Evolutionary conservation across 2,888 invertebrate species (phyloP).

Genomic region (Papilio protenor): DNA sequence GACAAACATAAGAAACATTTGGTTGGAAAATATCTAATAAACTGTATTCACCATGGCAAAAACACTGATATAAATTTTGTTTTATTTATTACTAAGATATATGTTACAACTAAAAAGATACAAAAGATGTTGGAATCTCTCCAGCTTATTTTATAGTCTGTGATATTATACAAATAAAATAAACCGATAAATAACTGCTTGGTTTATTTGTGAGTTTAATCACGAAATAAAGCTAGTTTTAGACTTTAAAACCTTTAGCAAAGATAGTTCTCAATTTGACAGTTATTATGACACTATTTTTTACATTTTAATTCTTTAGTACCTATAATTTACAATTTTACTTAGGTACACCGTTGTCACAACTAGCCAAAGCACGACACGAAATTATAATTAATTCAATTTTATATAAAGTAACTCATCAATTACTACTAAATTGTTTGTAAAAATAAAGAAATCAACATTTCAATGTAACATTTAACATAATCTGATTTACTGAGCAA

Average conservation of each 20-base stretch:
- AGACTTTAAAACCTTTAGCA: background rate
- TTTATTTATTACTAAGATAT: background rate
- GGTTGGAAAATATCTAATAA: background rate
- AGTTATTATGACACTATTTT: no score
- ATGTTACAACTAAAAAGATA: background rate
- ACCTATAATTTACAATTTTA: no score
- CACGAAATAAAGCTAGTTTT: background rate
- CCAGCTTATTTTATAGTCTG: slow-evolving; percentile 1
- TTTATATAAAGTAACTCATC: no score
- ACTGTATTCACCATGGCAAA: background rate
- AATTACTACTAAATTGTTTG: no score
- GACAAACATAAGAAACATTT: background rate
- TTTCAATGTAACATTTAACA: background rate
- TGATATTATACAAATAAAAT: background rate
- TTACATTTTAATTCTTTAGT: no score
- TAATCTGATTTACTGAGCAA: background rate
- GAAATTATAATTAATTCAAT: no score
- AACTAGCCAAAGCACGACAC: no score
- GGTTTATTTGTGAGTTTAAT: background rate
- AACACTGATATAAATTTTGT: slow-evolving; percentile 7
- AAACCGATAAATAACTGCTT: background rate
- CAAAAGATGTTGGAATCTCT: slow-evolving; percentile 1
- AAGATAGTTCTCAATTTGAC: no score
- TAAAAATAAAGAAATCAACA: no score
- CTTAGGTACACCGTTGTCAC: no score